Evolutionary conservation across 2,113 vertebrate genomes (phyloP), one percentile per base, ranked within the genome.

Genomic region (Ciconia maguari): DNA sequence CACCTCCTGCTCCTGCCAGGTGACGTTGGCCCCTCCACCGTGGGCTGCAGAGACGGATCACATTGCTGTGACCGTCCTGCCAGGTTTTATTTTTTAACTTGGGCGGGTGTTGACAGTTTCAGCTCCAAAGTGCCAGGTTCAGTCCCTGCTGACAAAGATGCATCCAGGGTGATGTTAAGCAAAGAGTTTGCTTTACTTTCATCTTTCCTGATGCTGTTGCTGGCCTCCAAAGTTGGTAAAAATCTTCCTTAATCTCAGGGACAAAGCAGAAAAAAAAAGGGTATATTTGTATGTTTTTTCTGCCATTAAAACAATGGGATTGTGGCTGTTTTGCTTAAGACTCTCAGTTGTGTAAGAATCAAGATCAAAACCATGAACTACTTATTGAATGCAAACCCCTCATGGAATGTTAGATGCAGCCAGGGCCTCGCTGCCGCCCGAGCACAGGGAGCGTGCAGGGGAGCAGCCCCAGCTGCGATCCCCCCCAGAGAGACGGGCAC

Each of bases 381-480:
- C 41, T 26, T 7, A 4, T 2, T 13, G 58, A 27, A 6, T 7
- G n/a, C 9, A 11, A 41, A 8, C 27, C 36, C 36, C 34, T 9
- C 10, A 2, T 0, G 2, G 25, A 7, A 10, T 0, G 13, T 1
- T 10, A 6, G 48, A 4, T 3, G 44, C 51, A 55, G 52, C 64
- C n/a, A 4, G 34, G 46, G 5, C 46, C 25, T 27, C 6, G 46
- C 46, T 10, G 34, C 46, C 18, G 66, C 66, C 66, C 19, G 1
- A 29, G 69, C 18, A 5, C 24, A 7, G 26, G n/a, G 15, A 46
- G 65, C 32, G 9, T 10, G 25, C n/a, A 7, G 34, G 69, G 36
- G 10, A 41, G 36, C 70, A 22, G 69, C 24, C 49, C n/a, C 32
- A 25, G 52, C 30, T 13, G 21, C 32, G 8, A 58, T 4, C 10